Conservation (phyloP, 2,888 invertebrate species). For the Nephrotoma flavescens region DNA sequence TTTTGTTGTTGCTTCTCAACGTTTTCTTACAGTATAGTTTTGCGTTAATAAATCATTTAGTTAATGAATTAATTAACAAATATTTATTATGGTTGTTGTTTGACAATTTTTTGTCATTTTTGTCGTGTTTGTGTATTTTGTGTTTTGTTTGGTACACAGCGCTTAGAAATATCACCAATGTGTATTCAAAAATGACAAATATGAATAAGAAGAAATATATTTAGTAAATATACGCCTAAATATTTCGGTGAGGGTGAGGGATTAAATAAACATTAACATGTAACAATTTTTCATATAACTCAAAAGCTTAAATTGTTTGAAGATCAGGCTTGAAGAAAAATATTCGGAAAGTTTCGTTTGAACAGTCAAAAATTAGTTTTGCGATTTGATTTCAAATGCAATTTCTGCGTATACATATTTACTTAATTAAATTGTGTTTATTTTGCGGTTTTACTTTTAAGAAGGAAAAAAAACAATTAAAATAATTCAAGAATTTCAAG, state of each 20-base stretch:
- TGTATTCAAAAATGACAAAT: background rate
- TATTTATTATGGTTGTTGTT: constrained; percentile 2
- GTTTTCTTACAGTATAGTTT: background rate
- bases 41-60: constrained; percentile 5
- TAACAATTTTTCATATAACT: background rate
- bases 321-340: background rate
- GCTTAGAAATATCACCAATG: background rate
- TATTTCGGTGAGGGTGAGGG: background rate
- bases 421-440: background rate
- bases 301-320: background rate
- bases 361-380: background rate
- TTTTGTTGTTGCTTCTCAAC: background rate
- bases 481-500: background rate
- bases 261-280: background rate
- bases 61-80: constrained; percentile 3
- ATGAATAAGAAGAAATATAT: background rate
- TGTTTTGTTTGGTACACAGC: background rate
- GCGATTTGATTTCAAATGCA: background rate
- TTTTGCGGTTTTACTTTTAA: background rate
- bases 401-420: background rate
- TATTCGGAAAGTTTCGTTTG: background rate
- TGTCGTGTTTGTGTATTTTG: background rate
- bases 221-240: background rate
- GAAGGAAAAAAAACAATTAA: background rate
- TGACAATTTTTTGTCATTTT: background rate